Evolutionary conservation across 2,113 vertebrate genomes (phyloP).

Genomic region (Arothron firmamentum): DNA sequence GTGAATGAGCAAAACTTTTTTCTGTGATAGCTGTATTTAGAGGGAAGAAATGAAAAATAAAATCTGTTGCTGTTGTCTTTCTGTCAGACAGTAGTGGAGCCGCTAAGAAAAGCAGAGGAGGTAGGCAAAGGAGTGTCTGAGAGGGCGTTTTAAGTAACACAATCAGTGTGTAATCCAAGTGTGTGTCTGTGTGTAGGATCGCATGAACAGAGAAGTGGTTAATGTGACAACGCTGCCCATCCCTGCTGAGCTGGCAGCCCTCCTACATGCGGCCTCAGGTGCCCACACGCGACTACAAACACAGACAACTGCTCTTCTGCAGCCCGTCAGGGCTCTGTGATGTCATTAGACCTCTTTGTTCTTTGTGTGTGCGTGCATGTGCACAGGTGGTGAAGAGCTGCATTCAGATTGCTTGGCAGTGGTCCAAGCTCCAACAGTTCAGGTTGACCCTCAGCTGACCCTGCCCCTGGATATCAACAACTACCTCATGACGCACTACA

Average conservation of each 20-base stretch:
- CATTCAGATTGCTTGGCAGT: constrained; percentile 77
- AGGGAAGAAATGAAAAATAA: constrained; percentile 15
- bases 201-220: constrained; percentile 86
- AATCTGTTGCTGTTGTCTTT: constrained; percentile 51
- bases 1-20: background rate
- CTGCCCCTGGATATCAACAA: constrained; percentile 95
- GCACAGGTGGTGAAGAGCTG: constrained; percentile 61
- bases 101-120: constrained; percentile 74
- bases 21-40: no score
- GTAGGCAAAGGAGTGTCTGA: constrained; percentile 61
- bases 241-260: constrained; percentile 83
- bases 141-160: background rate
- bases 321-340: constrained; percentile 5
- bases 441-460: constrained; percentile 80
- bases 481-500: constrained; percentile 91
- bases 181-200: constrained; percentile 74
- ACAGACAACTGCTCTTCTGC: constrained; percentile 7
- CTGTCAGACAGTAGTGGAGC: constrained; percentile 75
- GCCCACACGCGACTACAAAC: constrained; percentile 9
- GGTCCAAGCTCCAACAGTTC: constrained; percentile 81
- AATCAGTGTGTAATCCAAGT: background rate
- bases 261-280: constrained; percentile 83
- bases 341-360: constrained; percentile 17
- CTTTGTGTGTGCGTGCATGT: constrained; percentile 26
- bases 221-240: constrained; percentile 88